Evolutionary conservation across 2,797 vertebrate genomes (phyloP), one percentile per base, ranked within the genome.

Genomic region (Melanogrammus aeglefinus): DNA sequence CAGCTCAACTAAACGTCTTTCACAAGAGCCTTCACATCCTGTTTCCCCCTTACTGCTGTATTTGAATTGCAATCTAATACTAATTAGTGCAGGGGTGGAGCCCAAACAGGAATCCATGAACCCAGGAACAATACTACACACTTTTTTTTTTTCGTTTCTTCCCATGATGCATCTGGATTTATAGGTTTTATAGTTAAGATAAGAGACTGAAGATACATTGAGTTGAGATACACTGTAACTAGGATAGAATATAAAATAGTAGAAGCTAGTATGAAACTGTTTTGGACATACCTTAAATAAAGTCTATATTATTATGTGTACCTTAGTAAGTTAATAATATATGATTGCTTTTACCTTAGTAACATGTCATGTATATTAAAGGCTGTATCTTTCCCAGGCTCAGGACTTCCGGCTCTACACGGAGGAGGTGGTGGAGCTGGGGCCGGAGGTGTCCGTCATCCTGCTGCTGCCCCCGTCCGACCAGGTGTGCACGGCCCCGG

Each of bases 341-440:
- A 36, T 6, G 5, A 33, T 33, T 33, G 4, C 31, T 4, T 33
- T 33, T 57, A 21, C 47, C 18, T 21, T 57, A 18, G 21, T 57
- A 57, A 5, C 47, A n/a, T 7, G 8, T 57, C 5, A n/a, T n/a
- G n/a, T n/a, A 57, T 57, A 51, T 51, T 66, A 27, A 66, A 66
- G 8, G n/a, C 9, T n/a, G 8, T 27, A 2, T 77, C 31, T 84
- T 13, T 16, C 88, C 66, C 79, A 98, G 97, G 95, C 92, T 5
- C 96, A 96, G 87, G 94, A 97, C 78, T 97, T 97, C 88, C 95
- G 96, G 31, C 91, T 98, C 80, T 97, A 97, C 89, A 95, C 94
- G 83, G 96, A 96, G 78, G 96, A 98, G 81, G 96, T 98, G 82
- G 88, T 97, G 82, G 96, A 97, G 80, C 96, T 97, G 41, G 96